Percentiles rank a stretch among this genome's conserved stretches.
Evolutionary conservation across 2,797 vertebrate genomes (phyloP).

Genomic region (Fistularia tabacaria): DNA sequence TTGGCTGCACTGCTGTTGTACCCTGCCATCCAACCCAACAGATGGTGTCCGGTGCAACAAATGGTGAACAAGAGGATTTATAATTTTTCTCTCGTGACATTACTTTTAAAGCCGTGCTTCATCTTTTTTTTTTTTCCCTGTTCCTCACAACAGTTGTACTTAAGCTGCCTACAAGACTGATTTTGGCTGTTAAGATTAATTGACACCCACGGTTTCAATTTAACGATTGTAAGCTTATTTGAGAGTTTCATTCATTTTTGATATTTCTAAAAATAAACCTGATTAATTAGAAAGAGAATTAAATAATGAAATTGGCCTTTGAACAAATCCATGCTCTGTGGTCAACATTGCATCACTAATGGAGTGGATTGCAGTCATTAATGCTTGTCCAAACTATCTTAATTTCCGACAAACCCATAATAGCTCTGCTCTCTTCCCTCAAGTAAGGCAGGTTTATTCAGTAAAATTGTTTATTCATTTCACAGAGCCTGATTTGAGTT

Average conservation of each 20-base stretch:
- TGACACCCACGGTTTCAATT: conserved; percentile 6
- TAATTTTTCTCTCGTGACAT: conserved; percentile 51
- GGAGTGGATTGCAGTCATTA: conserved; percentile 25
- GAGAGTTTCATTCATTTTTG: conserved; percentile 10
- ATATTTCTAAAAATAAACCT: not conserved
- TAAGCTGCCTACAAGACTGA: conserved; percentile 36
- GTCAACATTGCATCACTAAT: conserved; percentile 25
- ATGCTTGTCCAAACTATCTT: conserved; percentile 27
- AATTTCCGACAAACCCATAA: conserved; percentile 26
- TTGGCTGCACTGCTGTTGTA: conserved; percentile 58
- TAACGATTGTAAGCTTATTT: conserved; percentile 1
- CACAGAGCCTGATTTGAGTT: too few species aligned
- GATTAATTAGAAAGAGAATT: conserved; percentile 21
- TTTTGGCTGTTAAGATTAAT: conserved; percentile 9
- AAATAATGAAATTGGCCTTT: conserved; percentile 18
- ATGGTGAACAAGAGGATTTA: conserved; percentile 73
- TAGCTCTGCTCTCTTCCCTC: conserved; percentile 28
- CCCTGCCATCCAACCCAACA: conserved; percentile 57
- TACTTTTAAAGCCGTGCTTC: conserved; percentile 51
- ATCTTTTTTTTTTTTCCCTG: conserved; percentile 19
- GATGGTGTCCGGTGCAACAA: conserved; percentile 75
- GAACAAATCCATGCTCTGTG: conserved; percentile 21
- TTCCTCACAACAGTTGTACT: conserved; percentile 20
- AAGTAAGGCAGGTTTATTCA: too few species aligned
- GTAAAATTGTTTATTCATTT: too few species aligned